A percentile compares a stretch with the other conserved stretches of the same genome.
Conservation (phyloP, 2,113 vertebrate genomes). For the Sardina pilchardus region DNA sequence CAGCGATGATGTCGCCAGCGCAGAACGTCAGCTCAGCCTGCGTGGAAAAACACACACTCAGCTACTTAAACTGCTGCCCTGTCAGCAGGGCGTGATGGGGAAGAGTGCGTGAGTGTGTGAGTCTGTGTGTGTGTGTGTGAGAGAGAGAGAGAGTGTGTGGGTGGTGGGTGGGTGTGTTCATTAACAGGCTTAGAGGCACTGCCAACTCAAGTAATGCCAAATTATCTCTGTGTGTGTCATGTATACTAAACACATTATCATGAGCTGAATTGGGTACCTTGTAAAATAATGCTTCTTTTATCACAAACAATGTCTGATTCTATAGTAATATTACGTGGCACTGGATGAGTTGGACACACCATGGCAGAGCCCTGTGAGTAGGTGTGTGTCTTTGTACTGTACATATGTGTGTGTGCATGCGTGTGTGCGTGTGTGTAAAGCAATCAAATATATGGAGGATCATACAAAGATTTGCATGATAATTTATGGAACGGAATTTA, state of each 20-base stretch:
- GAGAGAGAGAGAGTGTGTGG: background rate
- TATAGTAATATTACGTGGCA: too few relatives aligned
- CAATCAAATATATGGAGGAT: too few relatives aligned
- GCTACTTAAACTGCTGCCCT: background rate
- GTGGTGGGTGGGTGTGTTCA: background rate
- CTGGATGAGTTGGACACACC: too few relatives aligned
- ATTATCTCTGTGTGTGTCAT: background rate
- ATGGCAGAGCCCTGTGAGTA: background rate
- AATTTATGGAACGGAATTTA: too few relatives aligned
- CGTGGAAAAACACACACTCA: conserved; percentile 44
- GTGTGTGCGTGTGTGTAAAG: background rate
- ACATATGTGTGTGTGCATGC: background rate
- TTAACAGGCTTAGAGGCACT: background rate
- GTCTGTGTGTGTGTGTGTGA: background rate
- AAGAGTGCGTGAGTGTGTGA: background rate
- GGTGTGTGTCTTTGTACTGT: background rate
- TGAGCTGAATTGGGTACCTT: background rate
- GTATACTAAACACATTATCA: background rate
- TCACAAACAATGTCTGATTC: background rate
- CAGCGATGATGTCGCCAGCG: conserved; percentile 88
- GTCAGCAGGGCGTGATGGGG: background rate
- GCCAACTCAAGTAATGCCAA: background rate
- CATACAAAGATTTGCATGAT: too few relatives aligned
- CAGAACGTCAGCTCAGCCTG: conserved; percentile 93
- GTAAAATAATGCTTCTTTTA: background rate